Evolutionary conservation across 2,113 vertebrate species (phyloP).

Genomic region (Psettodes erumei): DNA sequence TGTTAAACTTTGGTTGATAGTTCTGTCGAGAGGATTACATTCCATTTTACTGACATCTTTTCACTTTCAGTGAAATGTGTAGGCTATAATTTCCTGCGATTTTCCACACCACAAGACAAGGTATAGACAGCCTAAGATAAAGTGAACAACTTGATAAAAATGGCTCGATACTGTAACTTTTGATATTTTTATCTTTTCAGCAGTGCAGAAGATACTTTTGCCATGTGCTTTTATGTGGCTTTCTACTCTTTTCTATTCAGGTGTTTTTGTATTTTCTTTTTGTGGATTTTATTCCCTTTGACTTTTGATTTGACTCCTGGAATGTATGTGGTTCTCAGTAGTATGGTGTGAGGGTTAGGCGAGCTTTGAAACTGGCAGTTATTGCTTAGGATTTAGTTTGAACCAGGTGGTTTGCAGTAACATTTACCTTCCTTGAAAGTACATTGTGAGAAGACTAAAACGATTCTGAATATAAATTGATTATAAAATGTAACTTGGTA

Average conservation of each 20-base stretch:
- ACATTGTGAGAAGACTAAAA: conserved; percentile 49
- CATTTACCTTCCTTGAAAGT: conserved; percentile 55
- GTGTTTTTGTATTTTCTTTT: conserved; percentile 71
- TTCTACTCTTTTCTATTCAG: conserved; percentile 78
- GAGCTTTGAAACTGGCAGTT: conserved; percentile 75
- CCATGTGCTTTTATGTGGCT: conserved; percentile 74
- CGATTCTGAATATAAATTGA: conserved; percentile 44
- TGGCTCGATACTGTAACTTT: conserved; percentile 80
- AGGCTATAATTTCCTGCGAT: conserved; percentile 55
- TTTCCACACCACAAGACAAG: conserved; percentile 64
- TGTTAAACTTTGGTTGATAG: conserved; percentile 34
- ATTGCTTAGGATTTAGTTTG: conserved; percentile 75
- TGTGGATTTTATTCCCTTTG: conserved; percentile 65
- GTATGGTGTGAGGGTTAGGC: conserved; percentile 72
- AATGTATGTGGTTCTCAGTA: conserved; percentile 80
- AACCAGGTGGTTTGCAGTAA: conserved; percentile 58
- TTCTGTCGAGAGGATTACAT: conserved; percentile 67
- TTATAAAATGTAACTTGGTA: conserved; percentile 52
- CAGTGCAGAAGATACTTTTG: conserved; percentile 73
- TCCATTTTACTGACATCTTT: conserved; percentile 71
- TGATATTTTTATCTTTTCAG: conserved; percentile 78
- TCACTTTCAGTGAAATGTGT: conserved; percentile 60
- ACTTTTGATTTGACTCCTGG: conserved; percentile 77
- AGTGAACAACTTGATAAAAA: conserved; percentile 75
- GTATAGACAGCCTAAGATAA: conserved; percentile 72